Base-by-base conservation (phyloP, 2,113 vertebrate species). In the Rhabdornis inornatus region DNA sequence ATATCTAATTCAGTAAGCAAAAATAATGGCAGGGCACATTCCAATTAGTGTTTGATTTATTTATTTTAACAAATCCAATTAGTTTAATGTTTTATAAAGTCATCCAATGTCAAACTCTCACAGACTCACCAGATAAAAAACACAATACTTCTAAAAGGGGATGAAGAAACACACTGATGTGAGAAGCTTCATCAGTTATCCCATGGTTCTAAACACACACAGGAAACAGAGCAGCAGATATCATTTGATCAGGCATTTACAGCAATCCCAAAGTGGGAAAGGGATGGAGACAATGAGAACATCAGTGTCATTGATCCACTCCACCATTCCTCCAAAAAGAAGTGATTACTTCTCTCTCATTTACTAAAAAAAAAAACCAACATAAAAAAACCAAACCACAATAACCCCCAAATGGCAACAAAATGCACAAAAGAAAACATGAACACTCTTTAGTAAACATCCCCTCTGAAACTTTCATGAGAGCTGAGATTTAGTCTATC, bases 1-100 rank as follows among this genome's bases (percentile, higher is more conserved):
- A 96, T 97, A 98, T 97, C 97, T 98, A 98, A 98, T 97, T 98
- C 98, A 98, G 97, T 98, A 98, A 98, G 97, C 97, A 98, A 98
- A 98, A 98, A 98, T 98, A 98, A 98, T 98, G 97, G 97, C 96
- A 97, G 94, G 96, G 97, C 97, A 97, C 90, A 47, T 98, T 94
- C 97, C 97, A 98, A 98, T 98, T 98, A 98, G 97, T 69, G 91
- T 98, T 97, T 98, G 98, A 98, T 98, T 98, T 98, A 98, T 98
- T 98, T 98, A 97, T 97, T 98, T 98, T 98, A 98, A 98, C 97
- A 98, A 98, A 98, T 97, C 97, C 97, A 98, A 98, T 98, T 98
- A 98, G 96, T 92, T 89, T 96, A 95, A 98, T 97, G 95, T 98
- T 98, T 98, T 98, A 98, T 98, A 98, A 98, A 98, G 97, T 98